Percentiles rank a stretch among this genome's conserved stretches.
These are phyloP conservation scores for Eristalis arbustorum DNA, from an alignment of 2,888 invertebrate species.

Conservation along the genomic window DNA sequence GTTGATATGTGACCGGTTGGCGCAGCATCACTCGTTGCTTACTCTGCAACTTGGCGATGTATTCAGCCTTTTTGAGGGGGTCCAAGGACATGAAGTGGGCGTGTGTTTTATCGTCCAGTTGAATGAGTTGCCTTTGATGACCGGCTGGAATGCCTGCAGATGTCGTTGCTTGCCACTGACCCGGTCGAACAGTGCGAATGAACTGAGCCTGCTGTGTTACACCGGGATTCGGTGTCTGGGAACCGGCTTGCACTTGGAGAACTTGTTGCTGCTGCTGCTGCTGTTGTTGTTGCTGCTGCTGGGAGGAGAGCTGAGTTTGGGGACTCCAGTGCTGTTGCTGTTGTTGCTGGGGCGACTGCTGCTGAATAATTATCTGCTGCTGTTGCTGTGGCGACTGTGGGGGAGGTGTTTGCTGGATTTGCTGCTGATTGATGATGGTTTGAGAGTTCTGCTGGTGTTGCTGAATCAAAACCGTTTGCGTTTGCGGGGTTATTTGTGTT, in stretches of 20 bases:
- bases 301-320: slow-evolving; percentile 75
- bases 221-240: slow-evolving; percentile 72
- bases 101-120: slow-evolving; percentile 91
- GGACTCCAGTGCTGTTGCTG: slow-evolving; percentile 81
- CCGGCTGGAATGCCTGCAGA: slow-evolving; percentile 68
- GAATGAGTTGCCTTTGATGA: slow-evolving; percentile 86
- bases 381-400: slow-evolving; percentile 78
- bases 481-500: slow-evolving; percentile 75
- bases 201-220: slow-evolving; percentile 76
- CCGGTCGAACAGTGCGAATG: slow-evolving; percentile 73
- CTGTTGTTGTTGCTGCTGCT: slow-evolving; percentile 81
- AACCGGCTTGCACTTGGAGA: slow-evolving; percentile 78
- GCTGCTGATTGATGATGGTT: slow-evolving; percentile 71
- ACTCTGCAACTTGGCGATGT: slow-evolving; percentile 88
- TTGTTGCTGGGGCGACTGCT: slow-evolving; percentile 77
- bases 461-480: slow-evolving; percentile 79
- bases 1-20: slow-evolving; percentile 81
- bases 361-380: slow-evolving; percentile 84
- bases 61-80: slow-evolving; percentile 89
- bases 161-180: slow-evolving; percentile 73
- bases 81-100: slow-evolving; percentile 91
- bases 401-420: slow-evolving; percentile 76
- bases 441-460: slow-evolving; percentile 73
- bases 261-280: slow-evolving; percentile 83
- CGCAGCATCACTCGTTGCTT: slow-evolving; percentile 83